These are phyloP conservation scores for Drosophila anceps DNA, from an alignment of 2,888 invertebrate species.

Conservation along the genomic window DNA sequence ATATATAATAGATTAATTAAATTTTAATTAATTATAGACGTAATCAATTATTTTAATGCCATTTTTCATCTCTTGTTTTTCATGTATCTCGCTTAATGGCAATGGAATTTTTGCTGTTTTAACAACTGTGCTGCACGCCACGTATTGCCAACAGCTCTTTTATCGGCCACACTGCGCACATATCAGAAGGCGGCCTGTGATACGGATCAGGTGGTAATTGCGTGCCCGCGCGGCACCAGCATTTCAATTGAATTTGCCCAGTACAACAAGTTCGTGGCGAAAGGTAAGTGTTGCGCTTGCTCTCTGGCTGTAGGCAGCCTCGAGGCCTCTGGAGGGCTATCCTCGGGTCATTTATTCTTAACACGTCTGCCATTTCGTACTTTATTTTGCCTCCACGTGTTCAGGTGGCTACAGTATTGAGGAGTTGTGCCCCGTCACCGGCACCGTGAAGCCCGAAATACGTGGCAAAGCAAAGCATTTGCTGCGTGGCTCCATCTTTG, in stretches of 20 bases:
- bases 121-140: slow-evolving; percentile 21
- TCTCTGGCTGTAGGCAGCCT: neutral
- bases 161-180: slow-evolving; percentile 95
- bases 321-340: slow-evolving; percentile 19
- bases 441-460: slow-evolving; percentile 63
- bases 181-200: slow-evolving; percentile 97
- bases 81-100: slow-evolving; percentile 7
- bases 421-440: slow-evolving; percentile 80
- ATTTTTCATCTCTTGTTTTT: slow-evolving; percentile 10
- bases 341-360: slow-evolving; percentile 45
- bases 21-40: slow-evolving; percentile 8
- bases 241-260: slow-evolving; percentile 96
- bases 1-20: slow-evolving; percentile 12
- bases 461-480: slow-evolving; percentile 81
- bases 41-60: slow-evolving; percentile 38
- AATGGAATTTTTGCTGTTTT: slow-evolving; percentile 8
- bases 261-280: slow-evolving; percentile 86
- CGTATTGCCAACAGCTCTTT: slow-evolving; percentile 88
- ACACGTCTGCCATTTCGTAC: slow-evolving; percentile 57
- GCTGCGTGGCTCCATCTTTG: slow-evolving; percentile 83
- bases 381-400: slow-evolving; percentile 33
- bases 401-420: slow-evolving; percentile 84
- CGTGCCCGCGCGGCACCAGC: slow-evolving; percentile 96
- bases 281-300: slow-evolving; percentile 77
- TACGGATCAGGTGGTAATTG: slow-evolving; percentile 93